Base-by-base conservation (phyloP, 2,888 invertebrate species). In the Holacanthella duospinosa region DNA sequence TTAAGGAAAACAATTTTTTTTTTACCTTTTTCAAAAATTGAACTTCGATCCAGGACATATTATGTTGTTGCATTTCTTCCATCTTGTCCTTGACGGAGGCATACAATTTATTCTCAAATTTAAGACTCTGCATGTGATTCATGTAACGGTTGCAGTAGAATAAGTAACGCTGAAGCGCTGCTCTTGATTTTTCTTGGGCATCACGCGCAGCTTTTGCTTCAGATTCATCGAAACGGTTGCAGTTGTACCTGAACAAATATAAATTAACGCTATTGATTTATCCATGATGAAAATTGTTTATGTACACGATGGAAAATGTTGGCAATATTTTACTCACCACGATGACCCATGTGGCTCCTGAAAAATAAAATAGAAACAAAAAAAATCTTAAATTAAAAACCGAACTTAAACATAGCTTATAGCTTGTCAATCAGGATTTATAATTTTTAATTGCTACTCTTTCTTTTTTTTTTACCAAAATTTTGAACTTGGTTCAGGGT, bases 41-140 rank as follows among this genome's bases (percentile, higher is more conserved):
- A 67, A 96, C 88, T 85, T 99, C 97, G 75, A 97, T 97, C 97
- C 97, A 99, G 72, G 94, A 94, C 95, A 97, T 96, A 77, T 93
- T 94, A 78, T 94, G 93, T 77, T 94, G 93, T 77, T 99, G 97
- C 96, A 99, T 96, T 80, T 95, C 95, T 78, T 96, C 95, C 96
- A 99, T 97, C 82, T 97, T 97, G 77, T 89, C 88, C 79, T 94
- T 93, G 64, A 96, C 90, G 66, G 90, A 89, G 6, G 93, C 90
- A 80, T 96, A 95, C 64, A 97, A 82, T 83, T 96, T 96, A 79
- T 88, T 87, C 81, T 99, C 97, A 80, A 99, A 93, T 79, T 93
- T 93, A 75, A 97, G 83, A 71, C 94, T 94, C 79, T 95, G 94
- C 92, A 94, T 93, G 80, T 99, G 97, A 80, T 97, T 97, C 92